Evolutionary conservation across 2,113 vertebrate genomes (phyloP).

Genomic region (Agapornis roseicollis): DNA sequence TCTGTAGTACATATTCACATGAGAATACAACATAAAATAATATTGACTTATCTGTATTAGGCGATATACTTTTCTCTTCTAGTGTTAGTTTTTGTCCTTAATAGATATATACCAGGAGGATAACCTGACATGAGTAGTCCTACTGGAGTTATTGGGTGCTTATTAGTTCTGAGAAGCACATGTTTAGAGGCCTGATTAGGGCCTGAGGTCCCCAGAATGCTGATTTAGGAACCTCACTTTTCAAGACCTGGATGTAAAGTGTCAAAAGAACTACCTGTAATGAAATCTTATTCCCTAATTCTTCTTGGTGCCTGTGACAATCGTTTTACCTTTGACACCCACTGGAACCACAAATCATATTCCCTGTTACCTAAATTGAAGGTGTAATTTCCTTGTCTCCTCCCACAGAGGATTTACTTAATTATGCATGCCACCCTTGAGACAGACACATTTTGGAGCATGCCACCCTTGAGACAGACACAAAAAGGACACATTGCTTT

Average conservation of each 20-base stretch:
- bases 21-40: background rate
- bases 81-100: background rate
- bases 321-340: background rate
- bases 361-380: background rate
- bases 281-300: background rate
- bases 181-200: background rate
- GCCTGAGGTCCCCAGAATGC: background rate
- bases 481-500: background rate
- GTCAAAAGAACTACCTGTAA: background rate
- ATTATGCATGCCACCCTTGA: background rate
- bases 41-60: background rate
- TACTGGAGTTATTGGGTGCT: background rate
- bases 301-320: background rate
- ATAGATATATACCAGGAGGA: background rate
- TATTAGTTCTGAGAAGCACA: background rate
- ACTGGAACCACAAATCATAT: background rate
- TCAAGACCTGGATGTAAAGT: background rate
- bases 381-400: background rate
- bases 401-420: background rate
- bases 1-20: background rate
- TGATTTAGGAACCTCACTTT: background rate
- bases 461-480: background rate
- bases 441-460: no score
- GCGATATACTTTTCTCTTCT: background rate
- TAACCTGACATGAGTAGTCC: background rate